Conservation (phyloP, 2,797 vertebrate genomes). For the Brachymystax lenok region DNA sequence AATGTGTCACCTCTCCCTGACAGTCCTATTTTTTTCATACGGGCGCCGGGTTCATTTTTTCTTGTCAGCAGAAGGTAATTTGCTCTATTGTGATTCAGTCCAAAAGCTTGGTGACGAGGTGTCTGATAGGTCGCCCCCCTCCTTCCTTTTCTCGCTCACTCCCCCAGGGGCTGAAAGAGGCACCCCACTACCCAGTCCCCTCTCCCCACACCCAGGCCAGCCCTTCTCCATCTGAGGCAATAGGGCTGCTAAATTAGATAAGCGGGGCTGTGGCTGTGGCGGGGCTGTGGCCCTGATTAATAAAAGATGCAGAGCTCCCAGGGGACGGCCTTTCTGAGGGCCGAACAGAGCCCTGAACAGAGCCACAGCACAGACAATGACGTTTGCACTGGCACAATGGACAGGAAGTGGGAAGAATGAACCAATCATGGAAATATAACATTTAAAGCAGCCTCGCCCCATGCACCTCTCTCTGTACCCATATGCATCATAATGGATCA, state of each 20-base stretch:
- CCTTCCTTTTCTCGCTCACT: neutral
- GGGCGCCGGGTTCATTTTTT: constrained; percentile 79
- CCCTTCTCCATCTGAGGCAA: constrained; percentile 67
- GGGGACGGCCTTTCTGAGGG: constrained; percentile 75
- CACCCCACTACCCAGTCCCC: constrained; percentile 16
- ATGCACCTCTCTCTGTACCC: constrained; percentile 58
- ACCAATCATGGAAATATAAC: constrained; percentile 79
- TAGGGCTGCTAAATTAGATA: constrained; percentile 85
- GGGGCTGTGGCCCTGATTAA: constrained; percentile 76
- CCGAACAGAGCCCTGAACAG: constrained; percentile 51
- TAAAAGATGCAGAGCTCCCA: constrained; percentile 83
- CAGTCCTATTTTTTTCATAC: constrained; percentile 71
- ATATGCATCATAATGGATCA: constrained; percentile 69
- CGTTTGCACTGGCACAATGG: constrained; percentile 74
- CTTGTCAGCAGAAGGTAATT: constrained; percentile 86
- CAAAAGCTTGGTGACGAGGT: constrained; percentile 78
- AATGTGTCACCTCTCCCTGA: constrained; percentile 83
- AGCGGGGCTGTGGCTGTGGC: constrained; percentile 61
- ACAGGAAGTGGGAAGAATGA: constrained; percentile 79
- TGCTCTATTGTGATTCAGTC: constrained; percentile 83
- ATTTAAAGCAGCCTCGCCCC: constrained; percentile 66
- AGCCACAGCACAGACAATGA: constrained; percentile 69
- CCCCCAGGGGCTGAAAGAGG: constrained; percentile 36
- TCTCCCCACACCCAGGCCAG: constrained; percentile 63
- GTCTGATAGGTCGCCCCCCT: constrained; percentile 73